Evolutionary conservation across 92 coral and sea anemone species (phyloP).

Genomic region (Parazoanthus swiftii): DNA sequence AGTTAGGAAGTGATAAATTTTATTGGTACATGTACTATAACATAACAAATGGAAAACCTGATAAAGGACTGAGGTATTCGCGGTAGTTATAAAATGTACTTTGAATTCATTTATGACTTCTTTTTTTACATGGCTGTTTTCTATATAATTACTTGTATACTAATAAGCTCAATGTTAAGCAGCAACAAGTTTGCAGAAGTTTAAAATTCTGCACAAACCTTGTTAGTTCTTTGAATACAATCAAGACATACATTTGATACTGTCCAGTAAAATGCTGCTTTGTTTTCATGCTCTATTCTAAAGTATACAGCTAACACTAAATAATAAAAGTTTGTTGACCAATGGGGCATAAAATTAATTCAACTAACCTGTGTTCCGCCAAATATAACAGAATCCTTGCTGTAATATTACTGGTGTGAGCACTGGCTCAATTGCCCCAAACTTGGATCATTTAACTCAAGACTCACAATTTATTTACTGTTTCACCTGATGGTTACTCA

Average conservation of each 20-base stretch:
- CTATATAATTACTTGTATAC: no score
- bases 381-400: not conserved
- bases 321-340: not conserved
- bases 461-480: not conserved
- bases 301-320: not conserved
- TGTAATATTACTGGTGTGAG: not conserved
- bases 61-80: no score
- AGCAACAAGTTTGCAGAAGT: not conserved
- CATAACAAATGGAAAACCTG: no score
- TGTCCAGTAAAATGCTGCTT: not conserved
- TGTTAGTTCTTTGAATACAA: not conserved
- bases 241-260: not conserved
- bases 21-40: no score
- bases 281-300: not conserved
- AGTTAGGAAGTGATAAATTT: no score
- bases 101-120: no score
- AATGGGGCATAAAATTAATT: not conserved
- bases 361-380: not conserved
- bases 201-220: not conserved
- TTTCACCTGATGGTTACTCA: not conserved
- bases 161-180: no score
- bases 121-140: no score
- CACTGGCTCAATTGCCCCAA: not conserved
- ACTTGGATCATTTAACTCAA: not conserved
- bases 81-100: no score